These are phyloP conservation scores for Drosophila bocki DNA, from an alignment of 1,140 invertebrate species.

Conservation along the genomic window DNA sequence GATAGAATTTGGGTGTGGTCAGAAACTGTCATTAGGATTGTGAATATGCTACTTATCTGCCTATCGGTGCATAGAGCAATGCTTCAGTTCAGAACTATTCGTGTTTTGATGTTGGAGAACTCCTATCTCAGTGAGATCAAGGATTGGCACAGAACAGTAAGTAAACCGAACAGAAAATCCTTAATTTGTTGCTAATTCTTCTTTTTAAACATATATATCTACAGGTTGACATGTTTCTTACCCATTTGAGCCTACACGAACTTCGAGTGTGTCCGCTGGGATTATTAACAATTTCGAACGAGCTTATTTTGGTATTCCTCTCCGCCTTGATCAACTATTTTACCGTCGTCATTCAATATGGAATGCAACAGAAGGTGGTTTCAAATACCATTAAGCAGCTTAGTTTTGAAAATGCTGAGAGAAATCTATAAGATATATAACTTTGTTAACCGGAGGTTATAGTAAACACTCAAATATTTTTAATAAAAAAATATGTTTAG, in stretches of 20 bases:
- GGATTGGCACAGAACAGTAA: conserved; percentile 2
- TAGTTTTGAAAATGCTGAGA: background rate
- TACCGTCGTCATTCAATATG: conserved; percentile 4
- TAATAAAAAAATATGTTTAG: no score
- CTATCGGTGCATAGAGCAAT: background rate
- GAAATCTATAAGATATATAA: background rate
- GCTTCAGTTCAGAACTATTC: background rate
- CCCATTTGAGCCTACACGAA: background rate
- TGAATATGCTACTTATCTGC: background rate
- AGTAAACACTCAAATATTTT: no score
- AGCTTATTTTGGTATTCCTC: background rate
- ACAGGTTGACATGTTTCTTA: background rate
- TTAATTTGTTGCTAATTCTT: background rate
- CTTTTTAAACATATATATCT: no score
- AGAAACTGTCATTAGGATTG: background rate
- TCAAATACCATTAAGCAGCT: background rate
- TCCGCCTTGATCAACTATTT: background rate
- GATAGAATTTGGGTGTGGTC: background rate
- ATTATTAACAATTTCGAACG: background rate
- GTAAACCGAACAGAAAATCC: background rate
- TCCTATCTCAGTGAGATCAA: background rate
- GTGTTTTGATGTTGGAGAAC: background rate
- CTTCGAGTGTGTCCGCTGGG: background rate
- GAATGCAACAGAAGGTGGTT: background rate
- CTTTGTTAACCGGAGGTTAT: background rate